Evolutionary conservation across 2,888 invertebrate genomes (phyloP).

Genomic region (Hermaeophaga mercurialis): DNA sequence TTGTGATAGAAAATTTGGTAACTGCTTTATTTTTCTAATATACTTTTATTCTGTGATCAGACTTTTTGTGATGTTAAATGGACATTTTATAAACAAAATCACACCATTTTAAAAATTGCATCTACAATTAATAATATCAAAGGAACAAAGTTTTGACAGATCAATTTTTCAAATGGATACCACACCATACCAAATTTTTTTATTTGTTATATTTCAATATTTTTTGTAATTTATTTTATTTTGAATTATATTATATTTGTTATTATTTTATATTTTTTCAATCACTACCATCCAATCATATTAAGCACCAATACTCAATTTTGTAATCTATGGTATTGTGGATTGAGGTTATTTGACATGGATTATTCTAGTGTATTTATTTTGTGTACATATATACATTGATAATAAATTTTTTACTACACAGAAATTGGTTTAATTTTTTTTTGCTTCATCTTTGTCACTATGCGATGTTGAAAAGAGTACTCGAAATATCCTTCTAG

Average conservation of each 20-base stretch:
- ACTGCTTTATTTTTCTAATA: constrained; percentile 2
- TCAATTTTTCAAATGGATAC: constrained; percentile 7
- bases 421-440: background rate
- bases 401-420: constrained; percentile 24
- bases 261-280: constrained; percentile 4
- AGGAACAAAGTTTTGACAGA: constrained; percentile 6
- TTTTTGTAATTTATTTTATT: constrained; percentile 6
- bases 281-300: background rate
- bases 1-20: constrained; percentile 23
- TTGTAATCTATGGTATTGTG: constrained; percentile 7
- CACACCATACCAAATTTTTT: constrained; percentile 10
- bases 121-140: too few relatives aligned
- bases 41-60: constrained; percentile 18
- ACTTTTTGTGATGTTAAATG: constrained; percentile 18
- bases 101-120: constrained; percentile 4
- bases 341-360: constrained; percentile 11
- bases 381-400: constrained; percentile 18
- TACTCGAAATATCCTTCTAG: too few relatives aligned
- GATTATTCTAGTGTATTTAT: constrained; percentile 18
- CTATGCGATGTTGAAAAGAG: too few relatives aligned
- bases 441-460: too few relatives aligned
- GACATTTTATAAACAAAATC: background rate
- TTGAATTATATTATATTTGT: background rate
- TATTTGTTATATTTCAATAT: background rate
- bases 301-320: constrained; percentile 12